phyloP scores from a whole-genome alignment of 2,888 invertebrate genomes.

The Megaustenia siamemsis region DNA sequence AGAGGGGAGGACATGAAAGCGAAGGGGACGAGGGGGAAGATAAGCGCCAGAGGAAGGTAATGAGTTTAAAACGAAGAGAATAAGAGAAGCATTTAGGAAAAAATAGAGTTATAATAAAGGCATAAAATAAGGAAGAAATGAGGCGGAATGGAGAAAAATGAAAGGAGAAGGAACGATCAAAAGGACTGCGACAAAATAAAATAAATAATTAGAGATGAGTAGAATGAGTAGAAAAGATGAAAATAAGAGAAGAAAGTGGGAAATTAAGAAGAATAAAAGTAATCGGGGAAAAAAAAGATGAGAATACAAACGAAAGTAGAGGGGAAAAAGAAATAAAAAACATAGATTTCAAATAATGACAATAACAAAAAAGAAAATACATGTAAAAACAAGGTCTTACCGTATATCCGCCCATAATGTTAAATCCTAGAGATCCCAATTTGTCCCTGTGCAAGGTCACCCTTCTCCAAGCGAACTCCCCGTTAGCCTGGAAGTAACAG shows the following conservation, averaged over 20 bases:
- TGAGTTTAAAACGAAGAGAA: slow-evolving; percentile 7
- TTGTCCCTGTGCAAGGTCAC: slow-evolving; percentile 65
- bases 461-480: slow-evolving; percentile 60
- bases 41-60: neutral
- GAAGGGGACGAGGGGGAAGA: neutral
- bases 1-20: neutral
- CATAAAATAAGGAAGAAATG: neutral
- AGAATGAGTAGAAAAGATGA: too few species aligned
- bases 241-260: too few species aligned
- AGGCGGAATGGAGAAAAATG: neutral
- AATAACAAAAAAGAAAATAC: neutral
- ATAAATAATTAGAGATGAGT: neutral
- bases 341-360: neutral
- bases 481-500: slow-evolving; percentile 58
- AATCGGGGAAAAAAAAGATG: neutral
- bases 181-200: neutral
- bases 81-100: neutral
- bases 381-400: slow-evolving; percentile 61
- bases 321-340: slow-evolving; percentile 1
- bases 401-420: slow-evolving; percentile 73
- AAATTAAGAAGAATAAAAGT: too few species aligned
- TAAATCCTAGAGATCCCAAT: slow-evolving; percentile 70
- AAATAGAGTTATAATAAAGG: neutral
- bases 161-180: neutral
- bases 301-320: neutral